These are phyloP conservation scores for Plagodis dolabraria DNA, from an alignment of 2,888 invertebrate species.

Conservation along the genomic window DNA sequence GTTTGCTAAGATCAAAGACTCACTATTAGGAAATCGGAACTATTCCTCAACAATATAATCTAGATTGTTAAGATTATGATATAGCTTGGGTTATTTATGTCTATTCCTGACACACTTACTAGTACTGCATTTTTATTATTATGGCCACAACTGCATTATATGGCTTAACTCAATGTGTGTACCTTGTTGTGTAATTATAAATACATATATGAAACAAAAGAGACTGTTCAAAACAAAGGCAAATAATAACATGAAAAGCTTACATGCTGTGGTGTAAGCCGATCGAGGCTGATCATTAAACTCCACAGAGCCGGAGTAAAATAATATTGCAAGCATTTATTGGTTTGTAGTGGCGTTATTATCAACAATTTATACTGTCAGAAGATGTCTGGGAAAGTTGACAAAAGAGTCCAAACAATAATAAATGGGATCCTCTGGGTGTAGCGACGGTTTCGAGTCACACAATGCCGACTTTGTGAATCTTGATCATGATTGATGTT, in stretches of 20 bases:
- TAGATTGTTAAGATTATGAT: too few species aligned
- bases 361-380: constrained; percentile 24
- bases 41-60: too few species aligned
- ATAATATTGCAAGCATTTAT: constrained; percentile 23
- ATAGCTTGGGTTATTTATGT: too few species aligned
- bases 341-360: too few species aligned
- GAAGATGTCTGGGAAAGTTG: constrained; percentile 32
- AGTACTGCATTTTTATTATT: too few species aligned
- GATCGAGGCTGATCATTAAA: background rate
- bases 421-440: constrained; percentile 40
- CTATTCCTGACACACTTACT: too few species aligned
- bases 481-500: constrained; percentile 42
- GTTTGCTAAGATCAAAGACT: too few species aligned
- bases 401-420: constrained; percentile 42
- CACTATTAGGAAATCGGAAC: too few species aligned
- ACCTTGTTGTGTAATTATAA: too few species aligned
- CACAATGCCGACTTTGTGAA: constrained; percentile 27
- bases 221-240: constrained; percentile 14
- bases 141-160: too few species aligned
- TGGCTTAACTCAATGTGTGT: too few species aligned
- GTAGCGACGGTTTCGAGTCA: constrained; percentile 24
- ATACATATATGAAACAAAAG: too few species aligned
- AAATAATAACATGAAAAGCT: constrained; percentile 19
- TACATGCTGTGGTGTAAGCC: constrained; percentile 17
- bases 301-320: constrained; percentile 5